phyloP scores from a whole-genome alignment of 2,888 invertebrate species.

The Phalangium opilio region DNA sequence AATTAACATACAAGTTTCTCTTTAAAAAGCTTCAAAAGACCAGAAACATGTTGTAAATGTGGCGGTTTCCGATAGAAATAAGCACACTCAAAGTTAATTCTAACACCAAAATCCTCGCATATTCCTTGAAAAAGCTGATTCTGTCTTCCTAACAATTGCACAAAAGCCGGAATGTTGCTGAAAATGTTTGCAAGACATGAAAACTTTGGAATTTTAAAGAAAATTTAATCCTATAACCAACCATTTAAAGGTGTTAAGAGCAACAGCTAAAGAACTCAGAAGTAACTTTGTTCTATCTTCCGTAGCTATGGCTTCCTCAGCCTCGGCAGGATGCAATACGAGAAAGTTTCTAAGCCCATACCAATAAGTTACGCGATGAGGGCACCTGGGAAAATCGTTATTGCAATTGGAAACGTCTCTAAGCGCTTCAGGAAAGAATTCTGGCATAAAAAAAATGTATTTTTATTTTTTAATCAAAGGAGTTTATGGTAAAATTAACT shows the following conservation, averaged over 20 bases:
- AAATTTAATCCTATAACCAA: slow-evolving; percentile 25
- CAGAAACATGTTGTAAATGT: slow-evolving; percentile 65
- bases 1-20: slow-evolving; percentile 51
- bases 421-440: no score
- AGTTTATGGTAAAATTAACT: no score
- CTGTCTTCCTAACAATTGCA: slow-evolving; percentile 67
- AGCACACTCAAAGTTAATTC: slow-evolving; percentile 76
- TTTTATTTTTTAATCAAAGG: no score
- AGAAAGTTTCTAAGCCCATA: slow-evolving; percentile 73
- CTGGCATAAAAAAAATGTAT: no score
- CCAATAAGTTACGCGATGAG: slow-evolving; percentile 18
- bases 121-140: slow-evolving; percentile 55
- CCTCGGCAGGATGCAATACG: slow-evolving; percentile 49
- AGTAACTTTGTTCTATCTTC: slow-evolving; percentile 52
- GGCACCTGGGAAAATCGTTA: slow-evolving; percentile 3
- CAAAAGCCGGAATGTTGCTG: slow-evolving; percentile 64
- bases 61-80: slow-evolving; percentile 59
- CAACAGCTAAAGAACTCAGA: slow-evolving; percentile 65
- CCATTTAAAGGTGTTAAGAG: slow-evolving; percentile 63
- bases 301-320: slow-evolving; percentile 31
- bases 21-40: slow-evolving; percentile 70
- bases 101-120: slow-evolving; percentile 54
- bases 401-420: no score
- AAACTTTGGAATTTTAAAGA: neutral
- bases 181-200: slow-evolving; percentile 21